These are phyloP conservation scores for Hemaris fuciformis DNA, from an alignment of 2,888 invertebrate species.

Conservation along the genomic window DNA sequence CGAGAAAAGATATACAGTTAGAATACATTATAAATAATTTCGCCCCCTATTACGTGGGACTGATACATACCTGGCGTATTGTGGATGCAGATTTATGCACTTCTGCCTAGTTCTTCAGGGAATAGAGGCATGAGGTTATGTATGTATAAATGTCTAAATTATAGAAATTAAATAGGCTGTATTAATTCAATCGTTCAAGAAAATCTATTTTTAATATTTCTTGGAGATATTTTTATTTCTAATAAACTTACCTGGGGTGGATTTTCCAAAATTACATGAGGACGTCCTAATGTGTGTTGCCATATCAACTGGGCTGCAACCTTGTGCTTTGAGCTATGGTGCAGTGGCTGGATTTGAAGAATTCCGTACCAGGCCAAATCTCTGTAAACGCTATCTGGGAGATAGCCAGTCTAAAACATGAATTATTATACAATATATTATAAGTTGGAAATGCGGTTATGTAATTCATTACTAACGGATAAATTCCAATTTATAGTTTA, in stretches of 20 bases:
- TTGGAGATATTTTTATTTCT: neutral
- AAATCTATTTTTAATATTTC: no score
- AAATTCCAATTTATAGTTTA: no score
- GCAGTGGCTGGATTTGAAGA: slow-evolving; percentile 70
- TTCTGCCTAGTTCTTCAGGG: no score
- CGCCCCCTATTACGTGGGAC: no score
- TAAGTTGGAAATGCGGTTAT: neutral
- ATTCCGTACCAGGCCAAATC: slow-evolving; percentile 78
- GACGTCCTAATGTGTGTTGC: slow-evolving; percentile 73
- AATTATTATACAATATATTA: neutral
- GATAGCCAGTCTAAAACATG: slow-evolving; percentile 63
- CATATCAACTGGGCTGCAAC: slow-evolving; percentile 73
- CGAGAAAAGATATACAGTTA: no score
- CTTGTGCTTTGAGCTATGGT: slow-evolving; percentile 70
- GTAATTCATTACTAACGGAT: neutral
- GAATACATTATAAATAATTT: no score
- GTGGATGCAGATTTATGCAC: no score
- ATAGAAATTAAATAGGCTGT: no score
- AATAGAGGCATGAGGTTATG: no score
- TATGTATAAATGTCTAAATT: no score
- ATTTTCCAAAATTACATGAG: slow-evolving; percentile 73
- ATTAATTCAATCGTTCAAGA: no score
- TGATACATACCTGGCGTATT: no score
- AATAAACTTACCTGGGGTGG: slow-evolving; percentile 59
- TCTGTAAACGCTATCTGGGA: slow-evolving; percentile 72